A percentile compares a stretch with the other conserved stretches of the same genome.
Evolutionary conservation across 2,797 vertebrate genomes (phyloP).

Genomic region (Phoebastria nigripes): DNA sequence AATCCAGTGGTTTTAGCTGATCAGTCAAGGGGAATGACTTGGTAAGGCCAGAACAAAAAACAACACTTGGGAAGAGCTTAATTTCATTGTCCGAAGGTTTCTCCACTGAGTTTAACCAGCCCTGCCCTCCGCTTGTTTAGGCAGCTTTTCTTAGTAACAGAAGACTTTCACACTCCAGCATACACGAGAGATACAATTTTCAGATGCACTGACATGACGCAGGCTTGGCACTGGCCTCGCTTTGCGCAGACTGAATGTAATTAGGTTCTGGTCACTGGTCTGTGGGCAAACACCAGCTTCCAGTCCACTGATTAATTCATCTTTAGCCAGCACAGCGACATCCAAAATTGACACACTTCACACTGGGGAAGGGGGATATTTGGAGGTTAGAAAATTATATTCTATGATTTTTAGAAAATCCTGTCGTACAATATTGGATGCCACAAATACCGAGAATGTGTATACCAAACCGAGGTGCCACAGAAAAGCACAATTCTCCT

Average conservation of each 20-base stretch:
- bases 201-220: not conserved
- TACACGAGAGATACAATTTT: conserved; percentile 25
- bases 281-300: conserved; percentile 21
- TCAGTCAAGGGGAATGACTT: conserved; percentile 64
- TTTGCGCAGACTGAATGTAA: not conserved
- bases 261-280: conserved; percentile 22
- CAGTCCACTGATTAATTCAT: not conserved
- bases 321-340: not conserved
- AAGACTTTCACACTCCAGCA: conserved; percentile 30
- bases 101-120: conserved; percentile 25
- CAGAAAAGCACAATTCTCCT: not conserved
- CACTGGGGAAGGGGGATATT: not conserved
- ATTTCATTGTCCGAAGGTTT: conserved; percentile 59
- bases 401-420: not conserved
- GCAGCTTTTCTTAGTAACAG: conserved; percentile 47
- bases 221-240: not conserved
- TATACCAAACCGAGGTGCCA: not conserved
- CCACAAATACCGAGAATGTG: not conserved
- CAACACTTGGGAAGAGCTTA: conserved; percentile 55
- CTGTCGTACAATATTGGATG: not conserved
- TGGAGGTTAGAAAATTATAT: not conserved
- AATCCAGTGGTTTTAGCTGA: conserved; percentile 49
- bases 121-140: not conserved
- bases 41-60: conserved; percentile 58
- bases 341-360: not conserved